phyloP scores from a whole-genome alignment of 2,888 invertebrate species.

The Yponomeuta malinellus region DNA sequence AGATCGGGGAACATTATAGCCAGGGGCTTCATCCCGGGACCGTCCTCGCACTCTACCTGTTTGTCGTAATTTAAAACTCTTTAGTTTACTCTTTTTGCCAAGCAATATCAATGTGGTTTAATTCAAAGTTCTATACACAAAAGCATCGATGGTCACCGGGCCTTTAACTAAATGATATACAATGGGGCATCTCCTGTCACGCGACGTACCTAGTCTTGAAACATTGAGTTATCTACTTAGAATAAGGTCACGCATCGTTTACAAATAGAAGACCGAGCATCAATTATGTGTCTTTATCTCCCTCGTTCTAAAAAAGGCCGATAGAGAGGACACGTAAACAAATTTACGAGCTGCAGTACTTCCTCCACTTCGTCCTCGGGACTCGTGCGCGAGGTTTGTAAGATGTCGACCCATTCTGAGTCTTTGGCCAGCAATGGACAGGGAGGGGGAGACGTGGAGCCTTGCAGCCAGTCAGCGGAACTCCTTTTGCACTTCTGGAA shows the following conservation, averaged over 20 bases:
- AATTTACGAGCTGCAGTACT: conserved; percentile 52
- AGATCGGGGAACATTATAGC: conserved; percentile 60
- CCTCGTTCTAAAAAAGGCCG: not conserved
- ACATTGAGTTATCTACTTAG: too few species aligned
- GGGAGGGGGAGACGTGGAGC: conserved; percentile 27
- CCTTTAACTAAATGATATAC: too few species aligned
- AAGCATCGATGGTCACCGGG: too few species aligned
- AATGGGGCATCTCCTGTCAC: too few species aligned
- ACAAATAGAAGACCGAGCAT: not conserved
- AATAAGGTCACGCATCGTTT: too few species aligned
- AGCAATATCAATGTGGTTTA: too few species aligned
- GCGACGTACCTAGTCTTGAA: too few species aligned
- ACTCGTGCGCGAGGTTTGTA: conserved; percentile 33
- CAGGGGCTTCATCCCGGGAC: conserved; percentile 50
- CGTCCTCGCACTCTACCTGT: conserved; percentile 56
- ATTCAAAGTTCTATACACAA: too few species aligned
- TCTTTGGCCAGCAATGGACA: conserved; percentile 63
- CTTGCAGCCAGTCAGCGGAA: not conserved
- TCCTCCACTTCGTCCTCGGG: conserved; percentile 56
- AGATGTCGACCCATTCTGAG: conserved; percentile 65
- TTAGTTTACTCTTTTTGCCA: too few species aligned
- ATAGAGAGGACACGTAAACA: conserved; percentile 3
- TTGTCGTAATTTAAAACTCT: not conserved
- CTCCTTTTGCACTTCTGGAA: not conserved
- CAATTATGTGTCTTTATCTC: not conserved